Conservation (phyloP, 2,113 vertebrate species). For the Osmerus eperlanus region DNA sequence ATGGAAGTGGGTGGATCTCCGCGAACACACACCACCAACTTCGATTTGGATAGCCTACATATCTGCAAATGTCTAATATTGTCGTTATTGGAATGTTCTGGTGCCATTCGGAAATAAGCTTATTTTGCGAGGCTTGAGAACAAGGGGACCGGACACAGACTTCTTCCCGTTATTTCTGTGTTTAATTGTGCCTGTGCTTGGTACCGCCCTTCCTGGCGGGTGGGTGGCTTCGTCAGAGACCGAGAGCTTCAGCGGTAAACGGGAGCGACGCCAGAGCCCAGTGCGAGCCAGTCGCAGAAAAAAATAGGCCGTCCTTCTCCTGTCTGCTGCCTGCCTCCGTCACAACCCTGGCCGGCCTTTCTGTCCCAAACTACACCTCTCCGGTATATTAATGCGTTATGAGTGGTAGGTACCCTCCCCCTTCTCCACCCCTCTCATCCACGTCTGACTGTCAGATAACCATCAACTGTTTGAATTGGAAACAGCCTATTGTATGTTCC, state of each 20-base stretch:
- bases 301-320: constrained; percentile 92
- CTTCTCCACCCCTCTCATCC: constrained; percentile 73
- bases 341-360: constrained; percentile 83
- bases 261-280: constrained; percentile 90
- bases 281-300: constrained; percentile 85
- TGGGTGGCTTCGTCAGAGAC: constrained; percentile 80
- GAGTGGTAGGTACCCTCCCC: constrained; percentile 96
- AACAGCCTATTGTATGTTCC: constrained; percentile 1
- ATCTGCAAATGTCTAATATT: constrained; percentile 57
- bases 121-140: constrained; percentile 34
- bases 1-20: constrained; percentile 78
- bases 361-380: constrained; percentile 84
- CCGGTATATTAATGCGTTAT: constrained; percentile 95
- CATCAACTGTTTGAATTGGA: too few relatives aligned
- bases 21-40: constrained; percentile 65
- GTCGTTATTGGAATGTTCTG: constrained; percentile 54
- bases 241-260: constrained; percentile 34
- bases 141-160: constrained; percentile 39
- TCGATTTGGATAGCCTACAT: constrained; percentile 57
- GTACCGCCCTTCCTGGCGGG: constrained; percentile 80
- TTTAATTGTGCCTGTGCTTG: constrained; percentile 64
- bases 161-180: constrained; percentile 50
- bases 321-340: constrained; percentile 76
- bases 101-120: constrained; percentile 29
- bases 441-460: too few relatives aligned